Evolutionary conservation across 2,797 vertebrate genomes (phyloP), one percentile per base, ranked within the genome.

Genomic region (Ctenopoma multispine): DNA sequence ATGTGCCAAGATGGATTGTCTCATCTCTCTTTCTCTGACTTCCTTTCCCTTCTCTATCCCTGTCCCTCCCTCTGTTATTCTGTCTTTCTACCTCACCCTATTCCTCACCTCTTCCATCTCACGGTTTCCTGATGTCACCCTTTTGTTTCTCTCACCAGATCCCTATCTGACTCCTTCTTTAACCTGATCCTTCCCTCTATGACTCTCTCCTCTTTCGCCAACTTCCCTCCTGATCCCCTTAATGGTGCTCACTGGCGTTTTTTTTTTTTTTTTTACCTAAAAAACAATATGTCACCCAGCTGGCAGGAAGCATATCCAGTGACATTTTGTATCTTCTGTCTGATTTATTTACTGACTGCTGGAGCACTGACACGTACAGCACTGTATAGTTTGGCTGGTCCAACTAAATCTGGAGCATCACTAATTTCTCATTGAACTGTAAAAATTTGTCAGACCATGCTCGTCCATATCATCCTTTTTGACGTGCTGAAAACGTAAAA

Each of bases 1-100:
- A 96, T 95, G 94, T 95, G 91, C 94, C 90, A 92, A 96, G 96
- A 97, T 96, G 94, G 94, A 97, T 96, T 85, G 90, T 95, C 93
- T 95, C 94, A 95, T 96, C 94, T 94, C 90, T 85, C 88, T 7
- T 72, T 93, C 63, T 78, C 60, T 20, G 53, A 71, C 71, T 83
- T 59, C 63, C 73, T 72, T 63, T 69, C 48, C 23, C 40, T 83
- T 61, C 61, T 72, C 49, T 57, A 31, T 56, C 54, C 44, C 40
- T 49, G 29, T 75, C 38, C 38, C 51, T 48, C 57, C 3, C 9
- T 73, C 48, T 54, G 44, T 61, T 51, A 24, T 55, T 71, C 54
- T 54, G 51, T 72, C 75, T 70, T n/a, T 44, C 34, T 34, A 12
- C 54, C 61, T 49, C 43, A 38, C 58, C 38, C 24, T 24, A 12